Evolutionary conservation across 2,113 vertebrate genomes (phyloP).

Genomic region (Sclerurus mexicanus): DNA sequence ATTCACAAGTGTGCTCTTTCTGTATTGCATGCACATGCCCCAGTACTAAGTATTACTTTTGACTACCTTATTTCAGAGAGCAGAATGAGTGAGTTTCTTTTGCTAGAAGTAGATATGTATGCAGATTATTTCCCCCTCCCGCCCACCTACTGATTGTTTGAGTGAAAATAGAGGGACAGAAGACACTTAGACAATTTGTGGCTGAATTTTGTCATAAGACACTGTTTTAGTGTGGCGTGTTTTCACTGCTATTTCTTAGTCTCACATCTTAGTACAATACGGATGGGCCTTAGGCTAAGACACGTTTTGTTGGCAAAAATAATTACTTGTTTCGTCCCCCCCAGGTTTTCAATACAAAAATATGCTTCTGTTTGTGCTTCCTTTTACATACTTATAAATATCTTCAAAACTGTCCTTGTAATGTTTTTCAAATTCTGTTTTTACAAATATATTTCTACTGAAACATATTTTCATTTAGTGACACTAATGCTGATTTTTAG

Average conservation of each 20-base stretch:
- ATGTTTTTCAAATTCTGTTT: not conserved
- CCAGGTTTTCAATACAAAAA: not conserved
- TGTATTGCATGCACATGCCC: accelerated
- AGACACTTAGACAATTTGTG: not conserved
- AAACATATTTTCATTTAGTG: not conserved
- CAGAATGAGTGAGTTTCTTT: not conserved
- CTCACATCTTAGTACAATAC: not conserved
- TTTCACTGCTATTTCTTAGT: not conserved
- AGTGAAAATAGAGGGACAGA: not conserved
- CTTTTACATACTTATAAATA: not conserved
- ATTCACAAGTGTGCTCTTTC: not conserved
- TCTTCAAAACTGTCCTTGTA: not conserved
- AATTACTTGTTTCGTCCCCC: not conserved
- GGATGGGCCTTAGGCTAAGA: not conserved
- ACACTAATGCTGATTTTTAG: not conserved
- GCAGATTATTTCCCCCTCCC: accelerated
- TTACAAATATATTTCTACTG: not conserved
- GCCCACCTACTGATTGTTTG: not conserved
- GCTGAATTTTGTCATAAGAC: not conserved
- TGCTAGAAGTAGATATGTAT: not conserved
- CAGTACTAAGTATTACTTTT: not conserved
- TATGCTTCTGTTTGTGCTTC: not conserved
- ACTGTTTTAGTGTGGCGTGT: not conserved
- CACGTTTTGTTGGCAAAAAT: not conserved
- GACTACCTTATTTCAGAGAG: not conserved